Conservation (phyloP, 2,888 invertebrate species). For the Liodrosophila aerea region DNA sequence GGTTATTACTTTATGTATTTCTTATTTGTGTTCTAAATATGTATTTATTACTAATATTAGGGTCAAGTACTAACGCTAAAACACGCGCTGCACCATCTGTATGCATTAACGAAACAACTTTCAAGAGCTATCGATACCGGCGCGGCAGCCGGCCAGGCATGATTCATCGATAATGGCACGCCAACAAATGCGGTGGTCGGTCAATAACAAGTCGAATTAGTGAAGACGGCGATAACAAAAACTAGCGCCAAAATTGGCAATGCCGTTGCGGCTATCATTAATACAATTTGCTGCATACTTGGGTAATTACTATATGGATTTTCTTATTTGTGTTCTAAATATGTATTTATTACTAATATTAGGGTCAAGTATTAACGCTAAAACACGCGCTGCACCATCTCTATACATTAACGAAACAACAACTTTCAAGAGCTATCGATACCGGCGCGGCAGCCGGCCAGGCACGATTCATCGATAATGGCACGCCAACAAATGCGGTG, state of each 20-base stretch:
- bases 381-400: constrained; percentile 1
- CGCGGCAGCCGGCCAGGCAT: too few relatives aligned
- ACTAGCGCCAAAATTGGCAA: constrained; percentile 67
- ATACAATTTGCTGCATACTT: constrained; percentile 17
- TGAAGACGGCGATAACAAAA: constrained; percentile 60
- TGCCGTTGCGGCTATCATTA: constrained; percentile 48
- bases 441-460: too few relatives aligned
- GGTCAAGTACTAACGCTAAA: constrained; percentile 5
- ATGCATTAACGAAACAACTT: background rate
- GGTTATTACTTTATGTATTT: too few relatives aligned
- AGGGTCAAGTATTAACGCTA: constrained; percentile 5
- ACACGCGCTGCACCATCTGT: constrained; percentile 3
- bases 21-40: background rate
- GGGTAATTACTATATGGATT: too few relatives aligned
- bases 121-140: background rate
- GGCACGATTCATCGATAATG: too few relatives aligned
- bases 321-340: background rate
- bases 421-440: too few relatives aligned
- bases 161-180: too few relatives aligned
- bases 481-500: too few relatives aligned
- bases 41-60: constrained; percentile 2
- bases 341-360: constrained; percentile 1
- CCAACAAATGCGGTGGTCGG: too few relatives aligned
- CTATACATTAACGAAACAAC: background rate
- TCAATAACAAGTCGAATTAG: background rate